Base-by-base conservation (phyloP, 2,113 vertebrate species). In the Forbesichthys papilliferus region DNA sequence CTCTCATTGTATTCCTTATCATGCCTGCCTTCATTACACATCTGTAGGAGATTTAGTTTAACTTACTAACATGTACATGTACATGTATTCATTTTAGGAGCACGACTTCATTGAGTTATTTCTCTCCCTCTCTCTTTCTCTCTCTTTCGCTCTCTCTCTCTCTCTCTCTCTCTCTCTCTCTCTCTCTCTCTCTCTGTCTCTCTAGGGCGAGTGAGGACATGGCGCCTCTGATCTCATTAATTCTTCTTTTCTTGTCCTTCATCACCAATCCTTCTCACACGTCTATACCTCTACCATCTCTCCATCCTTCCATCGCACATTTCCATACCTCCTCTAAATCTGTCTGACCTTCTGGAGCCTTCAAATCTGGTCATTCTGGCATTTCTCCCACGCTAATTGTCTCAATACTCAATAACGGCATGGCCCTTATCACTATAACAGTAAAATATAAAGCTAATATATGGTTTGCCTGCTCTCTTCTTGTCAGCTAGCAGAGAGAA, bases 91-190 rank as follows among this genome's bases (percentile, higher is more conserved):
- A 52, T 52, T 13, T 64, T 4, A 64, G 48, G 52, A 42, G 34
- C 48, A 16, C 52, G 48, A 51, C 57, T 34, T 59, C 57, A 59
- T 11, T 59, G 20, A 33, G 33, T 27, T 34, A 11, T 13, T 27
- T 12, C 10, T 18, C 16, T 57, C 16, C 20, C 55, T 59, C 1
- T 33, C 57, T 59, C 57, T 59, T 27, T 59, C 33, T 34, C 9
- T 48, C 18, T 59, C 57, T 34, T n/a, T n/a, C n/a, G n/a, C 6
- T 53, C 11, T 16, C 58, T 49, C 62, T 57, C 42, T 51, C 49
- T 58, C 18, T 55, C 57, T 64, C 48, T 70, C 27, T 48, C 57
- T 59, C 57, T 59, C 11, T 59, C 33, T 34, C 9, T 48, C 18
- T 59, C 57, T 34, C 6, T 53, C 11, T 16, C 58, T 49, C 62